Evolutionary conservation across 2,888 invertebrate species (phyloP), one percentile per base, ranked within the genome.

Genomic region (Hydriomena furcata): DNA sequence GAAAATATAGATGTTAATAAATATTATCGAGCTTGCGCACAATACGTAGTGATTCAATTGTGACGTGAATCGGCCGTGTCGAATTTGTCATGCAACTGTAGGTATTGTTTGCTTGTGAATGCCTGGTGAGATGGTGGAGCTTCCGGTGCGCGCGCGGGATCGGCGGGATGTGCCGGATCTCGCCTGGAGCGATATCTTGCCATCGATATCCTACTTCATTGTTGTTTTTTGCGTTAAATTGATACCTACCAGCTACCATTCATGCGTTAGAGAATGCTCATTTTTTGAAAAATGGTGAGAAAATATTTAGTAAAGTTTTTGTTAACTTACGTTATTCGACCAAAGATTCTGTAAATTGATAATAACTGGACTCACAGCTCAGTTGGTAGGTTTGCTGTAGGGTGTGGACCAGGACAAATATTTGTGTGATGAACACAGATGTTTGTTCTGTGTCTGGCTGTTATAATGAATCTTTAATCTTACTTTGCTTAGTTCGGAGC

Each of bases 1-100:
- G 32, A 42, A 60, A 49, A 64, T 68, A 66, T 69, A 67, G 62
- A 65, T 72, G 68, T 84, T 84, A 85, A 85, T 87, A 88, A 86
- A 88, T 86, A 86, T 83, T 82, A 87, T 87, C 80, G 82, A 84
- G 84, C 36, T 72, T 74, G 52, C 51, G 61, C 57, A 84, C 81
- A 85, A 84, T 68, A 72, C 62, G 63, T 55, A 63, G 65, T 73
- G 74, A 76, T 75, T 71, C 75, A 74, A 76, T 45, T 76, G 80
- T 81, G 74, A 68, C 68, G 68, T 83, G 81, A 81, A 85, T 81
- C 71, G 76, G 63, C 73, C 73, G 80, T 73, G 78, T 83, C 85
- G 86, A 88, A 90, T 90, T 89, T 89, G 90, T 89, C 87, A 84
- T 84, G 84, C 76, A 79, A 82, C 77, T 77, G 71, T 71, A 65